Evolutionary conservation across 1,140 invertebrate genomes (phyloP).

Genomic region (Aphelenchoides avenae): DNA sequence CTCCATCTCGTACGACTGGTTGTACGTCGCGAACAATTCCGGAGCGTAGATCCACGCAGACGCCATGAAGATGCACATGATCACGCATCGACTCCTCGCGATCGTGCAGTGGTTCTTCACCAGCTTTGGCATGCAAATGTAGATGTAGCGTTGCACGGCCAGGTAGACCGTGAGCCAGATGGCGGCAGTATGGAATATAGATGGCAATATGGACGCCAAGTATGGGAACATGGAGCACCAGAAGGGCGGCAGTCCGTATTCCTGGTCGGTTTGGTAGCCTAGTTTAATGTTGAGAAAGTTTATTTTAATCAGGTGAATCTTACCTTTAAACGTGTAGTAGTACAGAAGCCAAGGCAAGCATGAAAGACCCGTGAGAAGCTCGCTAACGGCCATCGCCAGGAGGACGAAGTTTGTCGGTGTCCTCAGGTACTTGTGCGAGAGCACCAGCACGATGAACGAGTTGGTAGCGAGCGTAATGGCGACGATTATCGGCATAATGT

Average conservation of each 20-base stretch:
- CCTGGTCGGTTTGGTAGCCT: constrained; percentile 47
- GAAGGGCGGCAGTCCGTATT: constrained; percentile 46
- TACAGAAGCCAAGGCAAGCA: constrained; percentile 58
- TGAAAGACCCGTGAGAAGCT: constrained; percentile 75
- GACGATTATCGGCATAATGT: constrained; percentile 64
- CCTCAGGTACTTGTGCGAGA: constrained; percentile 67
- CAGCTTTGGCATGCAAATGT: constrained; percentile 56
- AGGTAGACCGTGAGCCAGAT: constrained; percentile 55
- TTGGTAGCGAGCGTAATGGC: constrained; percentile 79
- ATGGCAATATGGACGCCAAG: constrained; percentile 52
- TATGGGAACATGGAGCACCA: constrained; percentile 55
- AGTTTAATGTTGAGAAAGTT: constrained; percentile 4
- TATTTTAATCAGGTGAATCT: constrained; percentile 1
- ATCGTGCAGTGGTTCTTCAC: constrained; percentile 54
- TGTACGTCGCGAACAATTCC: constrained; percentile 54
- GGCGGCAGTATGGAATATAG: constrained; percentile 56
- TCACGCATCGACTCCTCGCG: constrained; percentile 47
- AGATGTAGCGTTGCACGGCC: constrained; percentile 56
- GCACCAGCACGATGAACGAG: constrained; percentile 74
- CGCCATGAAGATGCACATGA: constrained; percentile 47
- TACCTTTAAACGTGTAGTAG: constrained; percentile 56
- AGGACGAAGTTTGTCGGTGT: constrained; percentile 71
- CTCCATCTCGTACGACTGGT: constrained; percentile 37
- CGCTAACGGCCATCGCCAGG: constrained; percentile 80
- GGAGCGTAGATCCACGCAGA: constrained; percentile 53